Evolutionary conservation across 2,113 vertebrate genomes (phyloP).

Genomic region (Leptobrachium leishanense): DNA sequence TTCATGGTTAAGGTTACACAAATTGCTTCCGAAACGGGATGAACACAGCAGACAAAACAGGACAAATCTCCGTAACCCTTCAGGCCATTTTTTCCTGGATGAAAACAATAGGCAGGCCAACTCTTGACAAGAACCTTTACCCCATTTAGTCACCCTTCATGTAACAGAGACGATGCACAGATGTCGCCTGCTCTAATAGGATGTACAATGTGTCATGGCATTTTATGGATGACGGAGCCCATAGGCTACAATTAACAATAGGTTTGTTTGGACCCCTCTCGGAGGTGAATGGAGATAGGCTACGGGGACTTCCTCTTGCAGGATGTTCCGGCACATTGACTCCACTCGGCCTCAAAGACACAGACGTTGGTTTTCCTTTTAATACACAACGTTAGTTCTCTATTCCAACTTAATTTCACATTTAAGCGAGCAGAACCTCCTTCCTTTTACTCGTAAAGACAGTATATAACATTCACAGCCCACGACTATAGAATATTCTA

Average conservation of each 20-base stretch:
- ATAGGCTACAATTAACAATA: constrained; percentile 34
- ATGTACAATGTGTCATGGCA: constrained; percentile 21
- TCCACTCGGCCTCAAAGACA: constrained; percentile 15
- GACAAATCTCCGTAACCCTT: background rate
- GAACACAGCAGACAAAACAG: background rate
- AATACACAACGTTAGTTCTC: constrained; percentile 23
- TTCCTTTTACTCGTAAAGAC: too few relatives aligned
- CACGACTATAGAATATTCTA: too few relatives aligned
- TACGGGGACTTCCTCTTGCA: constrained; percentile 30
- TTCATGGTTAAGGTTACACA: background rate
- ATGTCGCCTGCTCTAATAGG: constrained; percentile 17
- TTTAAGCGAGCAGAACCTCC: constrained; percentile 31
- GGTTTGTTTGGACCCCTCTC: constrained; percentile 37
- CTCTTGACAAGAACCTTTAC: constrained; percentile 22
- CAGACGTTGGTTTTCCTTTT: constrained; percentile 11
- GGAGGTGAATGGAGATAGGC: constrained; percentile 23
- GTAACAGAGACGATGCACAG: constrained; percentile 15
- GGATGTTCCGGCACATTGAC: constrained; percentile 45
- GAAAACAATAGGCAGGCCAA: background rate
- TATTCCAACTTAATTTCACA: constrained; percentile 21
- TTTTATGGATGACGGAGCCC: constrained; percentile 38
- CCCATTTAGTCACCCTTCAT: constrained; percentile 2
- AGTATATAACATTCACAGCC: too few relatives aligned
- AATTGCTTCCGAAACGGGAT: background rate
- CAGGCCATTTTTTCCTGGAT: background rate